Base-by-base conservation (phyloP, 2,888 invertebrate genomes). In the Aleiodes leptofemur region DNA sequence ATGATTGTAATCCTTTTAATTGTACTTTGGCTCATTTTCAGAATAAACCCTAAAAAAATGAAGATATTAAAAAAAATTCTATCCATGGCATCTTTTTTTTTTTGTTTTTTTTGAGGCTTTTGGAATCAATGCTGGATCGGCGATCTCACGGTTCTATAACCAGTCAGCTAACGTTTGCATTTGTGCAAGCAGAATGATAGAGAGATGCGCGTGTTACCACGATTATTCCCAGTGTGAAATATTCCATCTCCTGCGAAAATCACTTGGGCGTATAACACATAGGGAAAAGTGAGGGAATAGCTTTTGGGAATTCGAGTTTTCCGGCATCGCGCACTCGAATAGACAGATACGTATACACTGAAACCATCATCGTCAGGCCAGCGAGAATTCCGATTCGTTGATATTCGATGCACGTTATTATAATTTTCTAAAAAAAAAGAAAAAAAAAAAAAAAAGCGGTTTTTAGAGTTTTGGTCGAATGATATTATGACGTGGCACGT, bases 181-280 rank as follows among this genome's bases (percentile, higher is more conserved):
- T 61, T 61, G 43, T 61, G 43, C 61, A 61, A 38, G 61, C 43
- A 43, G 43, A 43, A 43, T 43, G 43, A 43, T 5, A 8, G 43
- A 43, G 43, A 43, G 38, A 38, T 8, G 38, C 38, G 38, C 38
- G 38, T 9, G 43, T 2, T 43, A 34, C 14, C n/a, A 14, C 38
- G 61, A 61, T 61, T 43, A 38, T 61, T 43, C 61, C 43, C n/a
- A 16, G 61, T 13, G 61, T 61, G 43, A 61, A 61, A 61, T 61
- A 61, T 61, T 61, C 8, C 61, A 61, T 43, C 61, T 61, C 38
- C 43, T 61, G 61, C 43, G 16, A 61, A 43, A 61, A 38, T 57
- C 57, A 38, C 14, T 57, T 61, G 61, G 38, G 43, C 61, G 43
- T 38, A 43, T 61, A 43, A 61, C 38, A 9, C n/a, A 31, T 14